Conservation (phyloP, 35 echinoderm and acorn worm genomes). For the Hemicentrotus pulcherrimus region DNA sequence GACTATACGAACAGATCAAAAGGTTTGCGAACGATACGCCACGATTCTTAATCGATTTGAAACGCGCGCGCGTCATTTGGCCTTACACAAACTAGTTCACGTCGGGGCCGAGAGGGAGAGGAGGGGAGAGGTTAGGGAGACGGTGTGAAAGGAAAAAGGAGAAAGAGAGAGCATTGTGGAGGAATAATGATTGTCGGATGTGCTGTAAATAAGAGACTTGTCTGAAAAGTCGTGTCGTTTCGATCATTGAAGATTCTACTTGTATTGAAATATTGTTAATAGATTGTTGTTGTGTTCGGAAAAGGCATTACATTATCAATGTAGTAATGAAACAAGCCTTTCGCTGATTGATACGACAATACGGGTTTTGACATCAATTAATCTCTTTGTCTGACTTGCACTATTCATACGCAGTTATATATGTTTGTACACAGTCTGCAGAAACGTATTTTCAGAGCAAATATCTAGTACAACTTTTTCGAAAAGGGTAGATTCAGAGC, state of each 20-base stretch:
- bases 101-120: neutral
- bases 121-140: neutral
- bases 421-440: no score
- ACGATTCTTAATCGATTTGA: conserved; percentile 35
- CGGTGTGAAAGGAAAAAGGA: neutral
- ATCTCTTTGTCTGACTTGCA: neutral
- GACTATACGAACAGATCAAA: conserved; percentile 24
- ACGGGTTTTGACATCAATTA: neutral
- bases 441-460: no score
- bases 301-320: no score
- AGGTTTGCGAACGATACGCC: conserved; percentile 24
- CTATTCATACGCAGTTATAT: neutral
- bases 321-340: no score
- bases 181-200: neutral
- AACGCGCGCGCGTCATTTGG: conserved; percentile 41
- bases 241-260: no score
- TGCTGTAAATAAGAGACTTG: neutral
- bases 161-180: neutral
- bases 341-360: neutral
- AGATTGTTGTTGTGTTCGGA: no score
- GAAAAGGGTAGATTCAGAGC: no score
- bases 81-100: conserved; percentile 27
- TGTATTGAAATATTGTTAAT: no score
- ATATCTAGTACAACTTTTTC: no score
- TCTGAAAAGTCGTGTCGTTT: neutral